phyloP scores from a whole-genome alignment of 2,113 vertebrate genomes.

The Callorhinus ursinus region DNA sequence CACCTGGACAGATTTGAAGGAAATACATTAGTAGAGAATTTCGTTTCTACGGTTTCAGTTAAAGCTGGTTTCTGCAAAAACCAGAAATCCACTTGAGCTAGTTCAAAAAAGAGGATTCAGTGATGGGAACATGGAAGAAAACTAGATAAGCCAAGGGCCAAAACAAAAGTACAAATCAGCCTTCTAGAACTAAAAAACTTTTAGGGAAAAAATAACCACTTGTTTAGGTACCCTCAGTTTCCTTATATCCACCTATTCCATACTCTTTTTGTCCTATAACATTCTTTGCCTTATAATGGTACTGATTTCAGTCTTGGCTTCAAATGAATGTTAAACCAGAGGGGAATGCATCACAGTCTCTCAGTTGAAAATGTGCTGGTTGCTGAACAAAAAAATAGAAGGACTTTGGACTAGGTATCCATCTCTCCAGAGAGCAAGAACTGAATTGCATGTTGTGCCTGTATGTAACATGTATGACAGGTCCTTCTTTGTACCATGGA shows the following conservation, averaged over 20 bases:
- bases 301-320: not conserved
- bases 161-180: not conserved
- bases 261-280: not conserved
- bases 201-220: not conserved
- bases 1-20: not conserved
- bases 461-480: not conserved
- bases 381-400: not conserved
- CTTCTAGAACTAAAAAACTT: not conserved
- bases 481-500: not conserved
- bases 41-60: not conserved
- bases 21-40: constrained; percentile 4
- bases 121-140: not conserved
- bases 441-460: not conserved
- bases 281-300: not conserved
- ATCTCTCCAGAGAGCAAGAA: not conserved
- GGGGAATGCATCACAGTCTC: not conserved
- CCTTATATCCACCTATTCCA: not conserved
- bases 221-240: not conserved
- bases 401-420: not conserved
- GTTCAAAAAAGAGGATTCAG: not conserved
- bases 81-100: not conserved
- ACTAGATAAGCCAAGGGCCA: not conserved
- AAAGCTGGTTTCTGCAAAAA: constrained; percentile 2
- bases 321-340: not conserved
- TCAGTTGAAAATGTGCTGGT: not conserved